Base-by-base conservation (phyloP, 2,888 invertebrate species). In the Cantharis rustica region DNA sequence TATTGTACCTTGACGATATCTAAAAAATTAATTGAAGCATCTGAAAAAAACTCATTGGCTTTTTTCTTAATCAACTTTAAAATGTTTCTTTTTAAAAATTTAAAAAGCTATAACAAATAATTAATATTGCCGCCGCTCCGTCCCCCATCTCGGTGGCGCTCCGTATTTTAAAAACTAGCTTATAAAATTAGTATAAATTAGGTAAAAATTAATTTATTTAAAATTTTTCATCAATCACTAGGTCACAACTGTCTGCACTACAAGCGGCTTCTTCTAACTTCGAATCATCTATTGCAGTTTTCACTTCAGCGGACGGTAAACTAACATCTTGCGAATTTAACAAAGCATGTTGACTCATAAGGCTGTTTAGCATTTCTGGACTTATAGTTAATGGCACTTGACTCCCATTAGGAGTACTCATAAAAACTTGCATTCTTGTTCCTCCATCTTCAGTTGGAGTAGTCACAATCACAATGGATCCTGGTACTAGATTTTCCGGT, bases 381-480 rank as follows among this genome's bases (percentile, higher is more conserved):
- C 86, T 83, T 11, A 89, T 80, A 79, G 87, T 82, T 13, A 89
- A 75, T 0, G 88, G 86, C 3, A 85, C 85, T 68, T 87, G 84
- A 61, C 84, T 85, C 75, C 85, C 83, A 47, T 86, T 82, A 1
- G 88, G 86, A 27, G 89, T 89, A 10, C 90, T 89, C 88, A 90
- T 89, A 76, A 88, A 90, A 73, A 90, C 89, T 82, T 90, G 89
- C 63, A 89, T 85, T n/a, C 88, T 84, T 75, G 89, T 87, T 86
- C 90, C 83, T 73, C 89, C 82, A 83, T 89, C 26, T 0, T 83
- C 76, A 82, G 90, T 82, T 84, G 87, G 83, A 84, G 86, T 85
- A 74, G 89, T 81, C 82, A 92, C 73, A 86, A 92, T 83, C 85
- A 92, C 86, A 81, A 90, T 76, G 72, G 90, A 90, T 61, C 90